phyloP scores from a whole-genome alignment of 2,113 vertebrate genomes.

The Baryphthengus martii region DNA sequence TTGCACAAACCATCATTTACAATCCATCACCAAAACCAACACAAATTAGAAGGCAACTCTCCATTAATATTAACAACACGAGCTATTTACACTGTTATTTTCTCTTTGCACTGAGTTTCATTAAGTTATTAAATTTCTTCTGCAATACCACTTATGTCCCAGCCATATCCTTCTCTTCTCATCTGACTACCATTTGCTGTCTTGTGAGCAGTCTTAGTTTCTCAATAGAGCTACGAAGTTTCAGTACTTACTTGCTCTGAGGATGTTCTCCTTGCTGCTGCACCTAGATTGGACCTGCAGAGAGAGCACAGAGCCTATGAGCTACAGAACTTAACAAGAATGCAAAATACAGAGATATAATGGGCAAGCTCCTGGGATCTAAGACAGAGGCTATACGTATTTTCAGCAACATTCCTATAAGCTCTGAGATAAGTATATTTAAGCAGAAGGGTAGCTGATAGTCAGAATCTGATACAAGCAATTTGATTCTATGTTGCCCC shows the following conservation, averaged over 20 bases:
- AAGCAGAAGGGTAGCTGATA: conserved; percentile 6
- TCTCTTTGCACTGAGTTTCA: background rate
- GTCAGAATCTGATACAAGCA: conserved; percentile 1
- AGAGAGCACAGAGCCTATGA: conserved; percentile 73
- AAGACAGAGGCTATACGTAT: conserved; percentile 71
- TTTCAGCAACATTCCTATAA: conserved; percentile 34
- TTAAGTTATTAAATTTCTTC: background rate
- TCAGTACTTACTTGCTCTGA: conserved; percentile 95
- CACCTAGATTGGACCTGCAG: conserved; percentile 97
- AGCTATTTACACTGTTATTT: background rate
- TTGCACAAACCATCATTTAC: background rate
- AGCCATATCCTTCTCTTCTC: background rate
- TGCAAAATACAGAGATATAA: conserved; percentile 57
- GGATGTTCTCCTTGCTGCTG: conserved; percentile 99
- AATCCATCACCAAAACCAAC: background rate
- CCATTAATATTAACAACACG: background rate
- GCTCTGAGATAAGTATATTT: background rate
- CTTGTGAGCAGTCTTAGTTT: background rate
- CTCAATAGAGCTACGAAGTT: background rate
- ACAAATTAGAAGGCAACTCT: background rate
- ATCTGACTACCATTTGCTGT: background rate
- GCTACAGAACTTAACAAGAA: conserved; percentile 58
- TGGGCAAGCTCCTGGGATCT: conserved; percentile 81
- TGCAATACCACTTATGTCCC: background rate
- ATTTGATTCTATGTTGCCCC: background rate